phyloP scores from a whole-genome alignment of 2,113 vertebrate genomes.

The Galbula dea region DNA sequence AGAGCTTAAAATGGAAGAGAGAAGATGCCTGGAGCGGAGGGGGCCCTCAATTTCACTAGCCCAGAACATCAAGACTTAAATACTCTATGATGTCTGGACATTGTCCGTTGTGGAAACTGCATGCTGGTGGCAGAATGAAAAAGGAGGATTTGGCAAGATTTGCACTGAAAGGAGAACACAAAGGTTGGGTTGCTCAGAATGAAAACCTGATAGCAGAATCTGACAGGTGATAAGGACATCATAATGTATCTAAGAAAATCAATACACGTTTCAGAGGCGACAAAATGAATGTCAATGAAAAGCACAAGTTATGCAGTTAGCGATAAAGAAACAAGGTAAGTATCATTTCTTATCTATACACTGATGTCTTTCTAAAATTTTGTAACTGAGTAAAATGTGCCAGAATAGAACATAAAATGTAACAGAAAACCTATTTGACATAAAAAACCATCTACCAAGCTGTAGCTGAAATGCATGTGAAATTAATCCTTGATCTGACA shows the following conservation, averaged over 20 bases:
- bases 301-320: not conserved
- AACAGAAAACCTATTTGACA: not conserved
- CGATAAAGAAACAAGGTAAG: not conserved
- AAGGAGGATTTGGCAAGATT: not conserved
- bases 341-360: not conserved
- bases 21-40: not conserved
- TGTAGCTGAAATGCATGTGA: not conserved
- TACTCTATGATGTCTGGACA: not conserved
- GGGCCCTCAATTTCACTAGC: not conserved
- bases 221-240: not conserved
- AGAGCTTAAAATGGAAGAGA: not conserved
- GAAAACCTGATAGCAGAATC: not conserved
- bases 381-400: not conserved
- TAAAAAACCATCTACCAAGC: not conserved
- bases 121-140: not conserved
- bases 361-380: not conserved
- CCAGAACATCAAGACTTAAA: not conserved
- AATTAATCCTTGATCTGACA: not conserved
- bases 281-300: constrained; percentile 13
- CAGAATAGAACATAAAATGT: not conserved
- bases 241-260: not conserved
- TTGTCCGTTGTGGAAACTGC: not conserved
- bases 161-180: not conserved
- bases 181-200: not conserved
- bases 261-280: not conserved